Conservation (phyloP, 2,113 vertebrate species). For the Pelobates fuscus region DNA sequence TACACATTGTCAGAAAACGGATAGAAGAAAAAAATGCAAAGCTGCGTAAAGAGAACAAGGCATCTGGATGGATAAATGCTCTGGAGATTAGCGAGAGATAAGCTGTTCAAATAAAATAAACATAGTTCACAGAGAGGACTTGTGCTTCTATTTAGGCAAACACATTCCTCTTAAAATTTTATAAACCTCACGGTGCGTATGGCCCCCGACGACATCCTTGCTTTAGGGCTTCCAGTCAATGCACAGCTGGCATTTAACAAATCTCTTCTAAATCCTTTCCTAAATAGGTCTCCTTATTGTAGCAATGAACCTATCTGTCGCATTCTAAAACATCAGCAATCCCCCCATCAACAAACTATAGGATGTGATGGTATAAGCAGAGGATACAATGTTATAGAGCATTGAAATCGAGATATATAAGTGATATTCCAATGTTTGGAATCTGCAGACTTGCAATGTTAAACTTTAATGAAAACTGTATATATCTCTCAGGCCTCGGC, state of each 20-base stretch:
- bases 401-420: too few species aligned
- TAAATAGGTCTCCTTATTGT: background rate
- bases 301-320: too few species aligned
- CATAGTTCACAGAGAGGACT: slow-evolving; percentile 52
- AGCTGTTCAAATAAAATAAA: slow-evolving; percentile 58
- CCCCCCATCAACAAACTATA: too few species aligned
- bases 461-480: too few species aligned
- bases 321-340: too few species aligned
- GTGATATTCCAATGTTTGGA: too few species aligned
- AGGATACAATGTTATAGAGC: too few species aligned
- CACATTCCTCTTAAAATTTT: slow-evolving; percentile 48
- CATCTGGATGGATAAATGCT: slow-evolving; percentile 63
- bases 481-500: too few species aligned
- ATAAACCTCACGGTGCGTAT: background rate
- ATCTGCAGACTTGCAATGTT: too few species aligned
- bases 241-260: background rate
- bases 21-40: background rate
- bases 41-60: slow-evolving; percentile 48
- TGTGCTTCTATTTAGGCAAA: slow-evolving; percentile 44
- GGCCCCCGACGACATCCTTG: slow-evolving; percentile 8
- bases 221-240: background rate
- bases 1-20: background rate
- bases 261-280: background rate
- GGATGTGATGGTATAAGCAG: too few species aligned
- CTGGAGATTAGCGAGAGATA: slow-evolving; percentile 61